Percentiles rank a stretch among this genome's conserved stretches.
Conservation (phyloP, 2,888 invertebrate species). For the Drosophila quinaria region DNA sequence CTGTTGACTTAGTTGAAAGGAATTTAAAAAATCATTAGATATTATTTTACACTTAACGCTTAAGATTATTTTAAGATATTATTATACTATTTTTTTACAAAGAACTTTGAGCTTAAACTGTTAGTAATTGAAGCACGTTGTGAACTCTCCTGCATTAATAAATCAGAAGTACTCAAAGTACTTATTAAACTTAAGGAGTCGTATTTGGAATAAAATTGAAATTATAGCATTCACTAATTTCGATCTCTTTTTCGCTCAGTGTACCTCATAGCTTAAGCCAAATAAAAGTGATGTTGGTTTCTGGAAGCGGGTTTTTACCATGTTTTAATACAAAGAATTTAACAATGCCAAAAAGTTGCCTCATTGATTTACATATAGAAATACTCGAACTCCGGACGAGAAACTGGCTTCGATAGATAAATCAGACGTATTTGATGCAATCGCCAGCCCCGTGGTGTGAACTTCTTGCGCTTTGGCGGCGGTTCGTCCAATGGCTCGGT, state of each 20-base stretch:
- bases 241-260: background rate
- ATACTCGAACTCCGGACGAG: slow-evolving; percentile 65
- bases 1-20: no score
- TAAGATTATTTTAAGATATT: no score
- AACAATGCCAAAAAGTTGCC: background rate
- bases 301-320: background rate
- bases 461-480: slow-evolving; percentile 70
- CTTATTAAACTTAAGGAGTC: no score
- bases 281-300: background rate
- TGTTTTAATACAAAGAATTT: slow-evolving; percentile 32
- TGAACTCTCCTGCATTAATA: no score
- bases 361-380: slow-evolving; percentile 61
- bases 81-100: no score
- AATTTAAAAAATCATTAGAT: no score
- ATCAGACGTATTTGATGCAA: slow-evolving; percentile 78
- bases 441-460: slow-evolving; percentile 76
- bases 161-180: no score
- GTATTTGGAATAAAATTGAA: no score
- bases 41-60: no score
- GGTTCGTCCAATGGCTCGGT: slow-evolving; percentile 36
- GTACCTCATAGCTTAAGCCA: background rate
- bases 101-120: no score
- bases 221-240: no score
- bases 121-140: no score
- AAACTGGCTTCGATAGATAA: slow-evolving; percentile 74